Percentiles rank a stretch among this genome's conserved stretches.
These are phyloP conservation scores for Pyralis farinalis DNA, from an alignment of 2,888 invertebrate genomes.

Conservation along the genomic window DNA sequence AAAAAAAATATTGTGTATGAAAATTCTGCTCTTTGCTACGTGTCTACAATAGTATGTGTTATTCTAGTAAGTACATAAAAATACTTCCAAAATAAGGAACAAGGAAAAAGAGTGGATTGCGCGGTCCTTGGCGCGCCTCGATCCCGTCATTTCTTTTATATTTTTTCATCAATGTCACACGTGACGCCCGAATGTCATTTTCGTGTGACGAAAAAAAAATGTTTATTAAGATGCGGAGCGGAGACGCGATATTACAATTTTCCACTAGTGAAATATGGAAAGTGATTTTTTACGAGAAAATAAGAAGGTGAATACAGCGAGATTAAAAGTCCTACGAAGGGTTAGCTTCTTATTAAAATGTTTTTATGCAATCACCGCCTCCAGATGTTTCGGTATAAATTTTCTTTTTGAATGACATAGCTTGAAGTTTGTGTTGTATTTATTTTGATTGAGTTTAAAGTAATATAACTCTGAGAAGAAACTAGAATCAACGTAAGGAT, in stretches of 20 bases:
- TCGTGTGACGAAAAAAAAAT: constrained; percentile 77
- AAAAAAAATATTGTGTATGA: no score
- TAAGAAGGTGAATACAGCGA: constrained; percentile 68
- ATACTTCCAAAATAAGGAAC: constrained; percentile 28
- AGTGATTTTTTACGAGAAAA: constrained; percentile 78
- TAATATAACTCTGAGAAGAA: no score
- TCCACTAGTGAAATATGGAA: constrained; percentile 78
- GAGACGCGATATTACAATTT: constrained; percentile 75
- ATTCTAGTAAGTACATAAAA: constrained; percentile 13
- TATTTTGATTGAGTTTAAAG: no score
- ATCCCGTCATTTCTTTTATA: constrained; percentile 76
- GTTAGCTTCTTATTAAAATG: constrained; percentile 29
- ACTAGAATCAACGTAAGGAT: no score
- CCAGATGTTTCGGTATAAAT: not conserved
- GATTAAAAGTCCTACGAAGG: constrained; percentile 66
- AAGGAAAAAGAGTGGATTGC: constrained; percentile 30
- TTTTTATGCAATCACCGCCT: constrained; percentile 9
- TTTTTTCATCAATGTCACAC: constrained; percentile 81
- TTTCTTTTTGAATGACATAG: no score
- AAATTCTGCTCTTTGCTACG: no score
- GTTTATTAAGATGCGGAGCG: constrained; percentile 72
- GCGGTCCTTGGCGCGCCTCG: constrained; percentile 39
- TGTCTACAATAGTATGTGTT: constrained; percentile 2
- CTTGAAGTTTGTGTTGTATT: no score
- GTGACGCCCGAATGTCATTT: constrained; percentile 80